These are phyloP conservation scores for Torymus tubicola DNA, from an alignment of 2,888 invertebrate genomes.

Conservation along the genomic window DNA sequence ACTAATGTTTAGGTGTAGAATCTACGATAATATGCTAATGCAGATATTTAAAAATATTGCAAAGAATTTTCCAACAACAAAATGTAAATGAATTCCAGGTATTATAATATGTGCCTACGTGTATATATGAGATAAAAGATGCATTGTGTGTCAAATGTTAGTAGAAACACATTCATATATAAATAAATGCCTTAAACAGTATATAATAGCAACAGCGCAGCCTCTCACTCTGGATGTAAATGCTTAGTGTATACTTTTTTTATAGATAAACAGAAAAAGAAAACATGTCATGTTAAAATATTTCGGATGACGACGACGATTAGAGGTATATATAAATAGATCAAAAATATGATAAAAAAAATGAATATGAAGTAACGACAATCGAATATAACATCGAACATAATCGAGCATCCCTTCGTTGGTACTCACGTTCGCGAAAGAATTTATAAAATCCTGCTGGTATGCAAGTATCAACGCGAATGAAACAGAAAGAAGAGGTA, in stretches of 20 bases:
- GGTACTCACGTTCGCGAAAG: slow-evolving; percentile 79
- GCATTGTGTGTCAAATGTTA: no score
- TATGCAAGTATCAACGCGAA: slow-evolving; percentile 68
- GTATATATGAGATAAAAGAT: no score
- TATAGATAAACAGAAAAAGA: slow-evolving; percentile 39
- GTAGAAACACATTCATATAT: no score
- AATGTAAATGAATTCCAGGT: no score
- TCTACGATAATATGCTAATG: no score
- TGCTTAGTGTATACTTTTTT: slow-evolving; percentile 22
- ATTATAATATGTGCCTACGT: no score
- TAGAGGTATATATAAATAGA: neutral
- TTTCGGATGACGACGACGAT: slow-evolving; percentile 10
- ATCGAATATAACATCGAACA: slow-evolving; percentile 48
- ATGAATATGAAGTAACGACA: neutral
- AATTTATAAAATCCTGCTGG: slow-evolving; percentile 77
- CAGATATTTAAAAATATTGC: no score
- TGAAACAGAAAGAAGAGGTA: slow-evolving; percentile 72
- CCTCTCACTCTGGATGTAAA: neutral
- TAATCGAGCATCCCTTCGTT: slow-evolving; percentile 49
- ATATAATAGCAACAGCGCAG: no score
- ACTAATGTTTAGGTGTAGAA: no score
- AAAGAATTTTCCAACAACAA: no score
- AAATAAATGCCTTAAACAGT: no score
- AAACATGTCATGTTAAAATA: slow-evolving; percentile 38
- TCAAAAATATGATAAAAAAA: slow-evolving; percentile 28